Evolutionary conservation across 2,113 vertebrate species (phyloP), one percentile per base, ranked within the genome.

Genomic region (Phalacrocorax brasilianus): DNA sequence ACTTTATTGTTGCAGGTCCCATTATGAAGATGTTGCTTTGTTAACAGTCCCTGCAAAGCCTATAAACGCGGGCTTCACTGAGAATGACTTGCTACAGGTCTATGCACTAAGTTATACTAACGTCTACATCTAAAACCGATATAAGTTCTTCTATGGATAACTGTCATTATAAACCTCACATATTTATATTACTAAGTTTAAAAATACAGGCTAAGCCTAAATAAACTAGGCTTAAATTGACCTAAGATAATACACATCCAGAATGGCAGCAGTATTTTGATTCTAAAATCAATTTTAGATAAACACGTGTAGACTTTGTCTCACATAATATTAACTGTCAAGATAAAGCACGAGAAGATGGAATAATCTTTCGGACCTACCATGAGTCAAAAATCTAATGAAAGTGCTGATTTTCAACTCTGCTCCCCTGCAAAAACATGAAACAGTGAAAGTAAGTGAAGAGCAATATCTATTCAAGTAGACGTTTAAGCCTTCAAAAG

Each of bases 231-330:
- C 27, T 80, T 45, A 56, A 90, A 84, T 14, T 67, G 88, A 70
- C 27, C 27, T 33, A 90, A 93, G 3, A 80, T 50, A 91, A 73
- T 23, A 30, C 38, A 80, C 44, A 83, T 24, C n/a, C 59, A 71
- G 92, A 90, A 73, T 23, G 47, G 38, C 72, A 93, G 59, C 28
- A 38, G 26, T 62, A 79, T 93, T 89, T 88, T 2, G 82, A 47
- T 83, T 92, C 23, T 68, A 6, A 89, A 94, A 88, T 11, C 71
- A 79, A 90, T 88, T 97, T 89, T 16, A 96, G 92, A 95, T 91
- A 90, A 88, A 85, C 49, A 67, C 8, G 11, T 65, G 27, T 50
- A 94, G 75, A 56, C 45, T 63, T 44, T 12, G 71, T 42, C n/a
- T 90, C 82, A 74, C 19, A 33, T 42, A 82, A 79, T 70, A 90